Percentiles rank a stretch among this genome's conserved stretches.
phyloP scores from a whole-genome alignment of 2,113 vertebrate species.

The Eulacestoma nigropectus region DNA sequence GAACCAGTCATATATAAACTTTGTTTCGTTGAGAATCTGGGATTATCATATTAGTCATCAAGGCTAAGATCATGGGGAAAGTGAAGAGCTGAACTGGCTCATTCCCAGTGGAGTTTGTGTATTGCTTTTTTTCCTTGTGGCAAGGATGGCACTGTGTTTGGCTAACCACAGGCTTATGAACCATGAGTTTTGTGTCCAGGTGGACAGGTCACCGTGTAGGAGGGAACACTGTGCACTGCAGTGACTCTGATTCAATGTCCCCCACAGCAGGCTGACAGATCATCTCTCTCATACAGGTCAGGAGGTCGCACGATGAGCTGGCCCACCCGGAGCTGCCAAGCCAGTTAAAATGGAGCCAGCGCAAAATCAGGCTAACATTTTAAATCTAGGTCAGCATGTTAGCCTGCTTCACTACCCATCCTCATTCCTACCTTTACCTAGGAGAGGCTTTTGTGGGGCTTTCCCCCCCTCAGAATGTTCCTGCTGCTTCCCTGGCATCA shows the following conservation, averaged over 20 bases:
- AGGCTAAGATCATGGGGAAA: neutral
- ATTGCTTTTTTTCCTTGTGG: neutral
- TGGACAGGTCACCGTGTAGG: neutral
- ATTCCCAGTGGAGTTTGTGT: neutral
- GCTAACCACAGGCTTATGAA: neutral
- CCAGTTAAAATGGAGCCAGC: neutral
- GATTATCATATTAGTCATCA: conserved; percentile 1
- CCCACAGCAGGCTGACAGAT: neutral
- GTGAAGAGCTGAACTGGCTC: neutral
- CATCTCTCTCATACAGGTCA: accelerated
- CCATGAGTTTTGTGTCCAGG: neutral
- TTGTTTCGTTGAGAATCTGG: neutral
- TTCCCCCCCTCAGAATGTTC: accelerated
- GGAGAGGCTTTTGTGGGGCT: neutral
- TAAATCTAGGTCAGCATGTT: neutral
- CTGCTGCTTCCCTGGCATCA: neutral
- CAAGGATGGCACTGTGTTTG: neutral
- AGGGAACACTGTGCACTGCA: neutral
- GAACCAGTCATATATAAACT: neutral
- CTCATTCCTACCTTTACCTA: neutral
- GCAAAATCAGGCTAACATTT: neutral
- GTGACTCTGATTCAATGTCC: neutral
- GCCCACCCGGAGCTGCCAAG: neutral
- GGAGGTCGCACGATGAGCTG: accelerated
- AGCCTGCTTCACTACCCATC: neutral